Conservation (phyloP, 2,888 invertebrate genomes). For the Stenichneumon culpator region DNA sequence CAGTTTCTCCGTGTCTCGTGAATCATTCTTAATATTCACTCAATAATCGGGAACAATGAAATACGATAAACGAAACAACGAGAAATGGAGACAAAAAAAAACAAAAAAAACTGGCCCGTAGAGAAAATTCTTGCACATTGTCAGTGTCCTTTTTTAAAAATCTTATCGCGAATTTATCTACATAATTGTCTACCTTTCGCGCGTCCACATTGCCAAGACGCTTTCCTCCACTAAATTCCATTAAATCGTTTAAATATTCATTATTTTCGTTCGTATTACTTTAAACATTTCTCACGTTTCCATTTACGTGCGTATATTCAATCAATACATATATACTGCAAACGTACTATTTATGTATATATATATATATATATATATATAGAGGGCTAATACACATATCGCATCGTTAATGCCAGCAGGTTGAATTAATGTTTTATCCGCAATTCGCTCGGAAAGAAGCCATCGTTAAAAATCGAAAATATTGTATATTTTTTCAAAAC, state of each 20-base stretch:
- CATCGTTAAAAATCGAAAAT: not conserved
- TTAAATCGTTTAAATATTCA: slow-evolving; percentile 53
- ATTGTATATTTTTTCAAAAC: slow-evolving; percentile 2
- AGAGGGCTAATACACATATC: slow-evolving; percentile 37
- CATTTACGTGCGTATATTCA: slow-evolving; percentile 32
- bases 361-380: slow-evolving; percentile 39
- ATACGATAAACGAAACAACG: not conserved
- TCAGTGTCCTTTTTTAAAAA: slow-evolving; percentile 13
- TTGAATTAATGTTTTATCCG: slow-evolving; percentile 16
- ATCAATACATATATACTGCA: slow-evolving; percentile 40
- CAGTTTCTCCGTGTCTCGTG: slow-evolving; percentile 15
- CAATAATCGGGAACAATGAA: not conserved
- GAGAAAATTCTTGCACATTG: slow-evolving; percentile 18
- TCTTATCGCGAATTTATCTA: slow-evolving; percentile 55
- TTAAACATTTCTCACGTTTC: slow-evolving; percentile 45
- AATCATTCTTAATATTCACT: slow-evolving; percentile 17
- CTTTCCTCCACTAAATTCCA: slow-evolving; percentile 50
- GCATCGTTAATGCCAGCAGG: slow-evolving; percentile 36
- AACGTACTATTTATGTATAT: slow-evolving; percentile 21
- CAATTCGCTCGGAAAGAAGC: not conserved
- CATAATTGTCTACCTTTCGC: slow-evolving; percentile 59
- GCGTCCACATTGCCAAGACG: slow-evolving; percentile 51
- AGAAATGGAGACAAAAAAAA: slow-evolving; percentile 33
- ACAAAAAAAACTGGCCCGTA: slow-evolving; percentile 68
- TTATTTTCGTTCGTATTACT: slow-evolving; percentile 46